Evolutionary conservation across 2,797 vertebrate species (phyloP), one percentile per base, ranked within the genome.

Genomic region (Diplodus puntazzo): DNA sequence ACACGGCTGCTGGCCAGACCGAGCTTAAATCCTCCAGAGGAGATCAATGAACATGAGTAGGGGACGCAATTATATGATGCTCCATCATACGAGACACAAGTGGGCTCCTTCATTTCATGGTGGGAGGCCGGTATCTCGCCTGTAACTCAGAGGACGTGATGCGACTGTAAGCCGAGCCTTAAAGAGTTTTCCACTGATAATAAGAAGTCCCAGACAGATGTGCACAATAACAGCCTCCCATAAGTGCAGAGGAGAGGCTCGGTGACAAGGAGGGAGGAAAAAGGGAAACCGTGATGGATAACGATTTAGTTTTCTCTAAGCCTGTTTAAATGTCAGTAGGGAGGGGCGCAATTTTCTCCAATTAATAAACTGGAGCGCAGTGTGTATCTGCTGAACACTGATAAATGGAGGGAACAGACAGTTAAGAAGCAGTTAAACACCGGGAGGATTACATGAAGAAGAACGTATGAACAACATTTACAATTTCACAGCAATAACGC

Each of bases 311-410:
- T 43, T 71, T 80, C 42, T 34, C n/a, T 25, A 53, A 46, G 79
- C 2, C 64, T 64, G 8, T 21, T 66, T 46, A 46, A 69, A 77
- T 75, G 79, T 64, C 50, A 68, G 14, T 70, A 20, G 9, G 70
- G 43, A 63, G 53, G n/a, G 21, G 69, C 0, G 0, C 39, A 71
- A 72, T 42, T 75, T 74, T 66, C 21, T 63, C 75, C 11, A 59
- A 61, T 89, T 74, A 82, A 86, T 85, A 80, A 80, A 79, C 58
- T 34, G 14, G 21, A 70, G n/a, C 25, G 9, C 17, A 43, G 20
- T 50, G 39, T 60, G 39, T 39, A 34, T 52, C 20, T 72, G 64
- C 21, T 71, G 43, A 67, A 49, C 17, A 45, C 48, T 49, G 65
- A 83, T 60, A 52, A 69, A 79, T 69, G 27, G 11, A 58, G 39